Conservation (phyloP, 2,113 vertebrate species). For the Silurus asotus region DNA sequence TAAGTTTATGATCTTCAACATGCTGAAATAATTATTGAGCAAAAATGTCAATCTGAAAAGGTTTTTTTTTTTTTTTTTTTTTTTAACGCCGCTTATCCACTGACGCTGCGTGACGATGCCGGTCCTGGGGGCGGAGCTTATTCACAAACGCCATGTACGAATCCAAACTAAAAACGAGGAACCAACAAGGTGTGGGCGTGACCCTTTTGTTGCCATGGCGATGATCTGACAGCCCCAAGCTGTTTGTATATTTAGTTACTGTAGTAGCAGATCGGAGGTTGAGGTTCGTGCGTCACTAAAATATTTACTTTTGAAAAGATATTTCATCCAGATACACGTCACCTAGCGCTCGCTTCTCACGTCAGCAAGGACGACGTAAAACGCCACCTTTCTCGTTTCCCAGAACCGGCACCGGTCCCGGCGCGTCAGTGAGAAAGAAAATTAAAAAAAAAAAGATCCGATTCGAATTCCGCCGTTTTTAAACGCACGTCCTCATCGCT, state of each 20-base stretch:
- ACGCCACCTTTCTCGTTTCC: not conserved
- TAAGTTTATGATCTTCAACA: not conserved
- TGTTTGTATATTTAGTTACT: not conserved
- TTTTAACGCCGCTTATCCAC: not conserved
- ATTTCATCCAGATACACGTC: too few species aligned
- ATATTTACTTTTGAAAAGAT: not conserved
- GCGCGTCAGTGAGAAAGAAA: not conserved
- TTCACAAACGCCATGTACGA: not conserved
- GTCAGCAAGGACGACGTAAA: too few species aligned
- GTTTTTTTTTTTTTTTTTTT: not conserved
- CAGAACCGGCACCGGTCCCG: conserved; percentile 5
- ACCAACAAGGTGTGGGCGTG: not conserved
- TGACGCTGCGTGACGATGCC: not conserved
- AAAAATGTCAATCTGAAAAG: conserved; percentile 29
- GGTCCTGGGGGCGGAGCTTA: not conserved
- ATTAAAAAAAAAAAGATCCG: not conserved
- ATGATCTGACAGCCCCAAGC: not conserved
- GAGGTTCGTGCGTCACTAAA: not conserved
- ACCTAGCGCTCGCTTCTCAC: too few species aligned
- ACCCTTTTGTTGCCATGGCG: not conserved
- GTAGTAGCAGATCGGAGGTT: not conserved
- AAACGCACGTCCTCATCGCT: not conserved
- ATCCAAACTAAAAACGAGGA: not conserved
- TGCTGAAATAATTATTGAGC: conserved; percentile 46
- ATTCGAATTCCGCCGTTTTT: not conserved